Conservation (phyloP, 2,888 invertebrate genomes). For the Leptopterna dolabrata region DNA sequence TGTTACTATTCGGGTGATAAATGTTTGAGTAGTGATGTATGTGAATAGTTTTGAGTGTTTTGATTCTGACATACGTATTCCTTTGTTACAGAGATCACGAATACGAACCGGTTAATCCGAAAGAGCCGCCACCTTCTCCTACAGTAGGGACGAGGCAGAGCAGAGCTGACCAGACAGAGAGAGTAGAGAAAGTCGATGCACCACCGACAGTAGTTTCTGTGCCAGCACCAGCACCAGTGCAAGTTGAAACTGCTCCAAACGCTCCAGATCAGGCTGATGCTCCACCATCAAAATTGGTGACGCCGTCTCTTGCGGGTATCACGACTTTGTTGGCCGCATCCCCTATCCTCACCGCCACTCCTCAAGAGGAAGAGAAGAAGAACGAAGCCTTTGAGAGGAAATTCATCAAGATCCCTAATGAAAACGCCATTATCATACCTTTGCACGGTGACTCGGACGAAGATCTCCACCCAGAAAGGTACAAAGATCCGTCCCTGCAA, state of each 20-base stretch:
- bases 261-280: not conserved
- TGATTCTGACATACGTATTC: not conserved
- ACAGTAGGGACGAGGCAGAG: not conserved
- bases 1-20: too few relatives aligned
- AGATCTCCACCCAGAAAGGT: conserved; percentile 58
- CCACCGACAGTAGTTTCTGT: not conserved
- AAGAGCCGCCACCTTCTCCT: conserved; percentile 49
- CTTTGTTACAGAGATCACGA: conserved; percentile 85
- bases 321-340: conserved; percentile 39
- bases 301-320: conserved; percentile 30
- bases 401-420: conserved; percentile 57
- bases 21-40: too few relatives aligned
- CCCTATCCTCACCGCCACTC: conserved; percentile 13
- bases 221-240: not conserved
- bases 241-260: not conserved
- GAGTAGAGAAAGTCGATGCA: not conserved
- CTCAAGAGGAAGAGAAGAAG: conserved; percentile 65
- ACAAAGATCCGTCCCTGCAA: conserved; percentile 42
- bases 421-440: conserved; percentile 61
- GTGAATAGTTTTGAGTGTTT: too few relatives aligned
- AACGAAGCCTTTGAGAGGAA: conserved; percentile 69
- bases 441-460: conserved; percentile 61
- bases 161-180: not conserved
- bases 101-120: conserved; percentile 80
- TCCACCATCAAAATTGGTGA: conserved; percentile 1